Conservation (phyloP, 2,113 vertebrate species). For the Phylloscopus trochilus region DNA sequence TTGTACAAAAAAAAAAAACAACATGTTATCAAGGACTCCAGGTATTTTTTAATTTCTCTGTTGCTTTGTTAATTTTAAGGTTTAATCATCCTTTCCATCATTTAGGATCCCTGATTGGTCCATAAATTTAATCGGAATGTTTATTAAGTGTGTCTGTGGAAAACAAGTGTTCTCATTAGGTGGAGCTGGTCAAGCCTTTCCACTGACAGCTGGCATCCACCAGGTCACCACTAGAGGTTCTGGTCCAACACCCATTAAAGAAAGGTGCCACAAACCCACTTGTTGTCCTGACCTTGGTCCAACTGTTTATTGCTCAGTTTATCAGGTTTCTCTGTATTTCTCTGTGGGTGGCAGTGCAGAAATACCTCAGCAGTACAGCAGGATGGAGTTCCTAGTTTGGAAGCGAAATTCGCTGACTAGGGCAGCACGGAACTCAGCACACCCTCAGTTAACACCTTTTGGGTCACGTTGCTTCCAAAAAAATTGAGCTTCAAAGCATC, state of each 20-base stretch:
- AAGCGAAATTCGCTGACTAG: neutral
- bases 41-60: neutral
- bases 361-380: neutral
- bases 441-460: neutral
- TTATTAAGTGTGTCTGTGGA: conserved; percentile 28
- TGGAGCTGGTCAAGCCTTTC: neutral
- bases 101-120: conserved; percentile 3
- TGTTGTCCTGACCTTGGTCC: neutral
- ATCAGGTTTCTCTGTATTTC: neutral
- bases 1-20: neutral
- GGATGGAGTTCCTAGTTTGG: neutral
- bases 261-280: neutral
- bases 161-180: conserved; percentile 25
- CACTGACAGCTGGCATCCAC: neutral
- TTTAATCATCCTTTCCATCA: conserved; percentile 43
- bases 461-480: neutral
- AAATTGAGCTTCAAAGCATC: neutral
- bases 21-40: neutral
- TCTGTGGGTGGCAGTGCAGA: neutral
- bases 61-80: neutral
- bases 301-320: neutral
- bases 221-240: neutral
- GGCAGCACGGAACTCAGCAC: neutral
- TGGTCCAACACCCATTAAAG: neutral
- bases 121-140: neutral